A percentile compares a stretch with the other conserved stretches of the same genome.
Evolutionary conservation across 2,113 vertebrate species (phyloP).

Genomic region (Chionomys nivalis): DNA sequence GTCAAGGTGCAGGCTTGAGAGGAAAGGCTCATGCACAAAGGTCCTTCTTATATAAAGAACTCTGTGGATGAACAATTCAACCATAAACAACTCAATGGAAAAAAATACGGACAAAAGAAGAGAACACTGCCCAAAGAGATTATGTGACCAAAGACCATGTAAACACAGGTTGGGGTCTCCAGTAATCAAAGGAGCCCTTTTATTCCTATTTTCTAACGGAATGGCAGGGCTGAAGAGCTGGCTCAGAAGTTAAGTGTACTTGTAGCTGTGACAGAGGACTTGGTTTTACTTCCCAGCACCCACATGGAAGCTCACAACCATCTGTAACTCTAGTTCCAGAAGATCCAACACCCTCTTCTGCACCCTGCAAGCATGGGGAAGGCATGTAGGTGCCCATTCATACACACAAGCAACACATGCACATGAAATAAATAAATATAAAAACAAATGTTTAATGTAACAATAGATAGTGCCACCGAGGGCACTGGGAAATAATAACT

Average conservation of each 20-base stretch:
- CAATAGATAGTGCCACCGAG: not conserved
- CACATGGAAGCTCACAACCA: not conserved
- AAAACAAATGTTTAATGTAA: not conserved
- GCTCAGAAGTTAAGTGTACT: not conserved
- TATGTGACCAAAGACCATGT: constrained; percentile 15
- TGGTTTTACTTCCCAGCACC: not conserved
- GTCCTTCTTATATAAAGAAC: constrained; percentile 16
- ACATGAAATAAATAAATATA: not conserved
- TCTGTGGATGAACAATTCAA: constrained; percentile 29
- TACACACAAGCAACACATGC: not conserved
- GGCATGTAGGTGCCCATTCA: not conserved
- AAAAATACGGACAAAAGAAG: not conserved
- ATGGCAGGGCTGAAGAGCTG: not conserved
- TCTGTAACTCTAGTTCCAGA: not conserved
- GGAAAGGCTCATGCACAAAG: not conserved
- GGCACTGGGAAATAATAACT: not conserved
- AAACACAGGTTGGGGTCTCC: constrained; percentile 31
- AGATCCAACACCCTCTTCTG: not conserved
- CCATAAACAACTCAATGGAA: not conserved
- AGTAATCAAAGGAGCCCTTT: not conserved
- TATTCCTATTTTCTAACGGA: not conserved
- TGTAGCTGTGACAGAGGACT: not conserved
- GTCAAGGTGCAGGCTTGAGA: not conserved
- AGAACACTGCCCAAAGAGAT: constrained; percentile 9
- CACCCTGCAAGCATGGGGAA: not conserved